Conservation (phyloP, 2,113 vertebrate genomes). For the Oreochromis spilurus region DNA sequence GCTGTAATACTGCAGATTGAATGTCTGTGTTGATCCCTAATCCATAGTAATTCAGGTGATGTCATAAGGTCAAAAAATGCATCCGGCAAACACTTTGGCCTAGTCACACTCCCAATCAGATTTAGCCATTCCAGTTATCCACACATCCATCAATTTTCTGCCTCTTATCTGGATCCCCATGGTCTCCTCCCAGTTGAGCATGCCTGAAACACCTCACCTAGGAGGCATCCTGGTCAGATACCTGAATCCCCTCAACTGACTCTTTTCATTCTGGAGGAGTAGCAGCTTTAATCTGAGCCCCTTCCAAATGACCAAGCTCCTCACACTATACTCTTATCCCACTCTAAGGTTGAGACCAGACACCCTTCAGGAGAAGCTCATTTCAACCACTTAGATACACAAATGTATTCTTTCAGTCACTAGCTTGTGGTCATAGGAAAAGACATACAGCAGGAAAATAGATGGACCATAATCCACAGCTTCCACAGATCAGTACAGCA, state of each 20-base stretch:
- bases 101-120: neutral
- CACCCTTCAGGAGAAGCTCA: neutral
- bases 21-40: neutral
- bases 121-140: neutral
- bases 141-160: neutral
- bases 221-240: neutral
- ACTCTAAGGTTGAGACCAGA: neutral
- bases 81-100: neutral
- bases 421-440: neutral
- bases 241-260: neutral
- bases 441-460: neutral
- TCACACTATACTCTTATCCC: neutral
- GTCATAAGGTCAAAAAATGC: neutral
- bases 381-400: neutral
- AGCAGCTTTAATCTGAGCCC: neutral
- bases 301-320: neutral
- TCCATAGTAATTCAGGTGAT: neutral
- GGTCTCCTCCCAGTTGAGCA: neutral
- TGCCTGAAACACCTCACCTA: neutral
- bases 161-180: neutral
- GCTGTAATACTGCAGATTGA: neutral
- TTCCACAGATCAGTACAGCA: neutral
- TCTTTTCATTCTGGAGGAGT: neutral
- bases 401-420: neutral
- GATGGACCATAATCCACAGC: neutral